phyloP scores from a whole-genome alignment of 2,888 invertebrate species.

The Drosophila yooni region DNA sequence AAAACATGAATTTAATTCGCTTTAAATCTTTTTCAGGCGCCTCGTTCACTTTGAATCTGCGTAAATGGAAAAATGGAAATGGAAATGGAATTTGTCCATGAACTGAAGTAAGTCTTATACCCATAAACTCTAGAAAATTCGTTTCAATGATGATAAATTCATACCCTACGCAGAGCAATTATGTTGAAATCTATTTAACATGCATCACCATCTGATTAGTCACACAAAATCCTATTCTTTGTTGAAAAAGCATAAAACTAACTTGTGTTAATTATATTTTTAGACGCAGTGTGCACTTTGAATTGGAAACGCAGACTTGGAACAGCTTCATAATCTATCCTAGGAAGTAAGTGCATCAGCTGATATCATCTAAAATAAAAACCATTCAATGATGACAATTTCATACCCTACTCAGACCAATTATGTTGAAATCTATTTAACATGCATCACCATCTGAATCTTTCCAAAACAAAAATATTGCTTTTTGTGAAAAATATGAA shows the following conservation, averaged over 20 bases:
- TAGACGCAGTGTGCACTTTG: not conserved
- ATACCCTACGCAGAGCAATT: slow-evolving; percentile 56
- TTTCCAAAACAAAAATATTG: not conserved
- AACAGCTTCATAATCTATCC: not conserved
- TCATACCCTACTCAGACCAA: slow-evolving; percentile 62
- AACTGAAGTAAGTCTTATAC: slow-evolving; percentile 8
- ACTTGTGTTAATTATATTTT: slow-evolving; percentile 16
- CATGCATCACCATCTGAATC: slow-evolving; percentile 80
- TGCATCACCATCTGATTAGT: slow-evolving; percentile 78
- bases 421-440: slow-evolving; percentile 62
- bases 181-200: slow-evolving; percentile 65
- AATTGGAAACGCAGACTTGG: not conserved
- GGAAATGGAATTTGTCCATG: no score
- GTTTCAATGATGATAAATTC: slow-evolving; percentile 62
- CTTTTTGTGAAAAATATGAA: not conserved
- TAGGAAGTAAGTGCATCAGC: not conserved
- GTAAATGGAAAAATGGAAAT: not conserved
- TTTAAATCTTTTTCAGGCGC: not conserved
- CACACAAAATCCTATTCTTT: not conserved
- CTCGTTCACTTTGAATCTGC: not conserved
- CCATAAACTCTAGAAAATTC: not conserved
- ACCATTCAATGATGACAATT: slow-evolving; percentile 53
- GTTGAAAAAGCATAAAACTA: slow-evolving; percentile 1
- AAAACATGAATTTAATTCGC: slow-evolving; percentile 1
- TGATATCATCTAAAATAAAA: not conserved